Percentiles rank a stretch among this genome's conserved stretches.
Conservation (phyloP, 37 sponge, comb jelly and placozoan species). For the Beroe forskalii region DNA sequence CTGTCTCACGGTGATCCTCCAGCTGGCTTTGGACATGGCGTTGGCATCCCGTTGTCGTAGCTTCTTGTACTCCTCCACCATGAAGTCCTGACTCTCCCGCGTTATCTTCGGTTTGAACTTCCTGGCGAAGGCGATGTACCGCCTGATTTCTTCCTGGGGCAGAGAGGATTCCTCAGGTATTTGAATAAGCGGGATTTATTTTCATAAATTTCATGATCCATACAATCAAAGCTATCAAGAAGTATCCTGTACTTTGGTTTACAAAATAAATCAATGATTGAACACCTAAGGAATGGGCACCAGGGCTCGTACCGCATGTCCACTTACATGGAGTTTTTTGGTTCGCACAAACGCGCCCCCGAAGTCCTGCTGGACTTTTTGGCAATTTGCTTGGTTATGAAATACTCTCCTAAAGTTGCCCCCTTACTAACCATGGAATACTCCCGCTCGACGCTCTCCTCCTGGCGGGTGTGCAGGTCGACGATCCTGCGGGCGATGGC, state of each 20-base stretch:
- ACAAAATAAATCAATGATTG: too few relatives aligned
- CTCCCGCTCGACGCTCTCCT: constrained; percentile 74
- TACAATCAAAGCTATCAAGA: too few relatives aligned
- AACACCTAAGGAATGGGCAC: too few relatives aligned
- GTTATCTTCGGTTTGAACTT: constrained; percentile 95
- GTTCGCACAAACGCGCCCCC: too few relatives aligned
- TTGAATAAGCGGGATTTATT: too few relatives aligned
- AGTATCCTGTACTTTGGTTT: too few relatives aligned
- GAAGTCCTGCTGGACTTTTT: too few relatives aligned
- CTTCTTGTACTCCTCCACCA: constrained; percentile 92
- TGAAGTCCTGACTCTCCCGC: constrained; percentile 83
- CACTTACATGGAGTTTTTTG: not conserved
- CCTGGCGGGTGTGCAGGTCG: constrained; percentile 80
- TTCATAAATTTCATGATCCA: too few relatives aligned
- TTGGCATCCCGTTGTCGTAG: constrained; percentile 87
- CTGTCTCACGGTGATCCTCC: constrained; percentile 99
- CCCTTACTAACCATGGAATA: constrained; percentile 79
- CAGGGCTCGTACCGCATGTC: not conserved
- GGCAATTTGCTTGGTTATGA: too few relatives aligned
- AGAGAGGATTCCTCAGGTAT: too few relatives aligned
- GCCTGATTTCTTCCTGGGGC: constrained; percentile 88
- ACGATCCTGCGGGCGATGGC: constrained; percentile 96
- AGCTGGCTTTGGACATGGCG: constrained; percentile 82
- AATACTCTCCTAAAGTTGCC: too few relatives aligned
- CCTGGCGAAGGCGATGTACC: constrained; percentile 91